These are phyloP conservation scores for Pachydiplax longipennis DNA, from an alignment of 2,888 invertebrate species.

Conservation along the genomic window DNA sequence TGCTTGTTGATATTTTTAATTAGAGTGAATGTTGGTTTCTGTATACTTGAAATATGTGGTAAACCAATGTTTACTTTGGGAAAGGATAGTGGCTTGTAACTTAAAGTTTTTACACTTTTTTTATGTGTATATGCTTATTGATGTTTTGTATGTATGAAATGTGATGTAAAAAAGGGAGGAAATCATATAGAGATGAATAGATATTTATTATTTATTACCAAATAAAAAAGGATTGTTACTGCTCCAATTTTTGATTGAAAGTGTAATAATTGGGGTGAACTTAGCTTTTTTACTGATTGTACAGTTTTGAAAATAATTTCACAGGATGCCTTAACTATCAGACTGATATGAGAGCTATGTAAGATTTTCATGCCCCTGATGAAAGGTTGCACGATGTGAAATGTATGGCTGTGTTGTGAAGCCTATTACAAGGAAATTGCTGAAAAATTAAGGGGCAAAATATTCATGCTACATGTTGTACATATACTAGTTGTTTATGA, in stretches of 20 bases:
- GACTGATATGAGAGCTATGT: constrained; percentile 48
- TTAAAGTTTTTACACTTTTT: constrained; percentile 36
- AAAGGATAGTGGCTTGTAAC: constrained; percentile 38
- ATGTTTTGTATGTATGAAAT: constrained; percentile 30
- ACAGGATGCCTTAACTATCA: constrained; percentile 51
- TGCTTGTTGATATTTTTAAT: constrained; percentile 39
- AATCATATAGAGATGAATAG: background rate
- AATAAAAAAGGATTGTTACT: constrained; percentile 39
- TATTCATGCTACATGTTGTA: constrained; percentile 8
- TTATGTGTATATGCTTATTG: constrained; percentile 33
- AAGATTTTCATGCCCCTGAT: constrained; percentile 34
- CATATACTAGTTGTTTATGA: constrained; percentile 21
- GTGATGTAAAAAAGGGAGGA: constrained; percentile 1
- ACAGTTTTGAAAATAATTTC: constrained; percentile 47
- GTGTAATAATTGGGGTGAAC: constrained; percentile 14
- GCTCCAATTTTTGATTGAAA: constrained; percentile 9
- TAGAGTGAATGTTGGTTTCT: constrained; percentile 19
- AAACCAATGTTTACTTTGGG: constrained; percentile 30
- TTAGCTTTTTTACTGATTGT: constrained; percentile 41
- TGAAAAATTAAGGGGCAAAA: constrained; percentile 8
- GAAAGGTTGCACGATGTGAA: constrained; percentile 3
- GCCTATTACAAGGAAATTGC: constrained; percentile 23
- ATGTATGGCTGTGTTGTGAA: constrained; percentile 37
- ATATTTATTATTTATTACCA: constrained; percentile 45
- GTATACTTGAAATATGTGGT: background rate